Conservation (phyloP, 1,140 invertebrate genomes). For the Drosophila guanche region DNA sequence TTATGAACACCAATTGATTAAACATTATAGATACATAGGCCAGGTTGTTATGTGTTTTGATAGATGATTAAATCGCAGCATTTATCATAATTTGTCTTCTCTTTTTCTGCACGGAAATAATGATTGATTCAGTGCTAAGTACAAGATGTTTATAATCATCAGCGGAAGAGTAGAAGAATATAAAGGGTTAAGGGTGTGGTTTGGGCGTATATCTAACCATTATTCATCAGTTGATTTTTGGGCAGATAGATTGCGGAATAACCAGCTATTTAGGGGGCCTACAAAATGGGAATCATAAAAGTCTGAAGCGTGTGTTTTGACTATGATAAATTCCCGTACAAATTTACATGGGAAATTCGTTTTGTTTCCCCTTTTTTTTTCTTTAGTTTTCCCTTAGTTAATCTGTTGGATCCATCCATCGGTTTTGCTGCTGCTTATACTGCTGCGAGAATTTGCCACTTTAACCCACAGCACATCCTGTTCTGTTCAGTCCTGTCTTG, state of each 20-base stretch:
- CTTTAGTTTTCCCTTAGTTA: constrained; percentile 32
- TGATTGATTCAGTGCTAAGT: constrained; percentile 66
- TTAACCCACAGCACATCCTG: constrained; percentile 18
- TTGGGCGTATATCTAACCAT: too few species aligned
- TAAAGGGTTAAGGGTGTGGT: too few species aligned
- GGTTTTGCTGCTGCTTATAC: constrained; percentile 1
- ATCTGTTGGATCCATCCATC: constrained; percentile 20
- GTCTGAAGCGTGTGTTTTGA: too few species aligned
- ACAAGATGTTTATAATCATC: constrained; percentile 37
- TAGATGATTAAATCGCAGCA: constrained; percentile 54
- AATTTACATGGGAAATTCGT: background rate
- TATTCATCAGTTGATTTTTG: too few species aligned
- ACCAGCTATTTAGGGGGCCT: too few species aligned
- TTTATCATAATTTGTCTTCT: constrained; percentile 64
- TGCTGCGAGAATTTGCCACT: constrained; percentile 45
- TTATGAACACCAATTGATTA: constrained; percentile 62
- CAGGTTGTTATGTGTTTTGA: constrained; percentile 59
- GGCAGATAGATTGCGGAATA: too few species aligned
- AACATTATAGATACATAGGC: constrained; percentile 50
- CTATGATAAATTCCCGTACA: too few species aligned
- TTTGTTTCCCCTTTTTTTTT: constrained; percentile 10
- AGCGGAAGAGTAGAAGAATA: background rate
- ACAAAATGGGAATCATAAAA: too few species aligned
- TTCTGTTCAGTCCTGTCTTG: too few species aligned
- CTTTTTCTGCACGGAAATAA: constrained; percentile 2